Evolutionary conservation across 2,797 vertebrate species (phyloP).

Genomic region (Paratrypauchen microcephalus): DNA sequence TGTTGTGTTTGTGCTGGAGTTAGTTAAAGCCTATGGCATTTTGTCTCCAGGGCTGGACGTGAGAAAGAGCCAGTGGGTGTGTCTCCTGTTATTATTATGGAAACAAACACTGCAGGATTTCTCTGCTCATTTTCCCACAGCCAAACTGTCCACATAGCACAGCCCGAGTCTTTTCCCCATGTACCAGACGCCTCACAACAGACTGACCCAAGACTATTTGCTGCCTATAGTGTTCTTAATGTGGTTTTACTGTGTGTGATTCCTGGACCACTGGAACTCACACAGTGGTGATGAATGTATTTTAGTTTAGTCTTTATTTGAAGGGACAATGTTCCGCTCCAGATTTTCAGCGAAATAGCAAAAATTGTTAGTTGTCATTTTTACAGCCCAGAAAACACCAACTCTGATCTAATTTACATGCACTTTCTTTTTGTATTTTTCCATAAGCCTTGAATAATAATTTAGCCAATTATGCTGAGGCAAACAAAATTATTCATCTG

Average conservation of each 20-base stretch:
- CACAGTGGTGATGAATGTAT: not conserved
- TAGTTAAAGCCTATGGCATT: not conserved
- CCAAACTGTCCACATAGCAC: slow-evolving; percentile 14
- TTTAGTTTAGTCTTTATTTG: not conserved
- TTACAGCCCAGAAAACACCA: no score
- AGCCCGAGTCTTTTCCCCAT: slow-evolving; percentile 23
- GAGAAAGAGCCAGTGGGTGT: slow-evolving; percentile 42
- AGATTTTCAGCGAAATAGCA: no score
- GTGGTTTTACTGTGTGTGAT: not conserved
- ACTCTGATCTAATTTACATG: no score
- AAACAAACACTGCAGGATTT: slow-evolving; percentile 57
- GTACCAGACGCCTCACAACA: slow-evolving; percentile 29
- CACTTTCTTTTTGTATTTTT: no score
- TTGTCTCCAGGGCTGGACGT: slow-evolving; percentile 6
- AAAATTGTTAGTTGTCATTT: no score
- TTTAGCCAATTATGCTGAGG: no score
- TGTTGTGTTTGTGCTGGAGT: not conserved
- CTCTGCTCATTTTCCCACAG: slow-evolving; percentile 47
- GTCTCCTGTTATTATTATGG: slow-evolving; percentile 57
- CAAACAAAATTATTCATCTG: no score
- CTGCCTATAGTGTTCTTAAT: not conserved
- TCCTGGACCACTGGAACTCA: not conserved
- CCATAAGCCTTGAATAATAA: no score
- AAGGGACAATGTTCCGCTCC: no score
- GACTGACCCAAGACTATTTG: not conserved